Evolutionary conservation across 2,888 invertebrate species (phyloP), one percentile per base, ranked within the genome.

Genomic region (Aricia artaxerxes): DNA sequence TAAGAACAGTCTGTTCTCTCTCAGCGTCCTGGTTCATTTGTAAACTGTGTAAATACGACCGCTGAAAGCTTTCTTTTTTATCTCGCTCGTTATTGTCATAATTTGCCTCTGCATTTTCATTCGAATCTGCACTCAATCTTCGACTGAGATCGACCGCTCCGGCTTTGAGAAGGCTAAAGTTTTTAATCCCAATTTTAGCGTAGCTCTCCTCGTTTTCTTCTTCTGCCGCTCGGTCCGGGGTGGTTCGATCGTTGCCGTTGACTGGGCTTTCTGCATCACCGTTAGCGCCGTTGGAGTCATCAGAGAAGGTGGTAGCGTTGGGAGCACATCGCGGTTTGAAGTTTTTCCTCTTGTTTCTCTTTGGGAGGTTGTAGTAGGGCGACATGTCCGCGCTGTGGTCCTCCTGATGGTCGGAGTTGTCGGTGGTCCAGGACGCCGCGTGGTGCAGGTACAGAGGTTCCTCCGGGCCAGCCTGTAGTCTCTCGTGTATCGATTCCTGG

Each of bases 301-400:
- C 95, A 6, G 95, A 94, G 84, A 93, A 94, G 1, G 91, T 87
- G 1, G 93, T 91, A 35, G 94, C 89, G 81, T 95, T 95, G 2
- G 97, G 96, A 80, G 95, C 94, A 89, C 97, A 97, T 85, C 97
- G 93, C 0, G 97, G 97, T 85, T 97, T 96, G 90, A 97, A 97
- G 89, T 97, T 97, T 90, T 97, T 97, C 83, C 97, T 92, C 85
- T 97, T 97, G 93, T 97, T 97, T 85, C 96, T 95, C 89, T 96
- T 96, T 82, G 96, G 96, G 88, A 94, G 92, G 84, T 94, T 95
- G 86, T 92, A 92, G 86, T 93, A 93, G 1, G 92, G 92, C 4
- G 94, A 91, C 87, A 92, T 88, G 83, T 92, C 91, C 2, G 91
- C 85, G 86, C 88, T 90, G 83, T 90, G 91, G 80, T 92, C 93